A percentile compares a stretch with the other conserved stretches of the same genome.
Conservation (phyloP, 1,140 invertebrate genomes). For the Tetramorium parvispinum region DNA sequence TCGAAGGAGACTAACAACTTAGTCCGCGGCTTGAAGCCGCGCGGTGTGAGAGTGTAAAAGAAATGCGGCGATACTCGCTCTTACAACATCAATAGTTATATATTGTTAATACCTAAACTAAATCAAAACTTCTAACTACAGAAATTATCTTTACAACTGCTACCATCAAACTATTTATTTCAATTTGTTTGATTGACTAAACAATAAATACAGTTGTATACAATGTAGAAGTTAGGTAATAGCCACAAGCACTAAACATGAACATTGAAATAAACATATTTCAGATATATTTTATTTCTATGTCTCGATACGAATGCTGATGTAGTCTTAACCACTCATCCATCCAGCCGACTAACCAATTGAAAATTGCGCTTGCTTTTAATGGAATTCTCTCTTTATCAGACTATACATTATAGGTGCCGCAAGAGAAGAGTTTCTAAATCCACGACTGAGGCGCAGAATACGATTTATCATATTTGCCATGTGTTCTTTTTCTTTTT, state of each 20-base stretch:
- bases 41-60: no score
- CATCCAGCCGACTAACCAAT: conserved; percentile 84
- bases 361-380: conserved; percentile 69
- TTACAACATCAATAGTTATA: conserved; percentile 34
- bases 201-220: neutral
- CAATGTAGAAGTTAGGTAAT: neutral
- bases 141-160: neutral
- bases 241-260: conserved; percentile 15
- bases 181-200: neutral
- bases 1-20: no score
- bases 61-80: no score
- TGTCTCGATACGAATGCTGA: conserved; percentile 53
- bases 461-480: conserved; percentile 25
- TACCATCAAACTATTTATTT: neutral
- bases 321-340: conserved; percentile 86
- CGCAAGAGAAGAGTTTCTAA: conserved; percentile 47
- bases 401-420: conserved; percentile 70
- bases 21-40: no score
- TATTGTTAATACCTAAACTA: conserved; percentile 21
- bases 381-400: conserved; percentile 70
- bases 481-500: conserved; percentile 43
- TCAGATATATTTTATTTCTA: conserved; percentile 49
- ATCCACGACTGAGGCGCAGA: conserved; percentile 47
- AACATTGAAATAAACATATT: conserved; percentile 45
- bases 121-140: conserved; percentile 10